These are phyloP conservation scores for Vanessa cardui DNA, from an alignment of 2,888 invertebrate genomes.

Conservation along the genomic window DNA sequence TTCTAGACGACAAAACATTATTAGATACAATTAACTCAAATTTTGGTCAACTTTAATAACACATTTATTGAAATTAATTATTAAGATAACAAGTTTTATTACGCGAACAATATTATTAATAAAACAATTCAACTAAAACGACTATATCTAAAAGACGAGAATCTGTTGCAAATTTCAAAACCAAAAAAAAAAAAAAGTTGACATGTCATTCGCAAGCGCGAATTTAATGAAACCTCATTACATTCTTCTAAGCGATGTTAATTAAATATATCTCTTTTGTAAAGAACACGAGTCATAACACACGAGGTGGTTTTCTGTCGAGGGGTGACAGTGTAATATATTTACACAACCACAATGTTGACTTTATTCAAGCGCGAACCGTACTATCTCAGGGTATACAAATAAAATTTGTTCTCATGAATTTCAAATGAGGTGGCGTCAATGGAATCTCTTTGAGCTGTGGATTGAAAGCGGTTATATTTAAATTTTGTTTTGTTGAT, in stretches of 20 bases:
- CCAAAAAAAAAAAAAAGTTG: no score
- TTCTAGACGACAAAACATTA: no score
- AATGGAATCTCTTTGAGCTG: slow-evolving; percentile 13
- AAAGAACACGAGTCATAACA: slow-evolving; percentile 4
- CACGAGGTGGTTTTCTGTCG: slow-evolving; percentile 8
- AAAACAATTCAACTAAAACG: no score
- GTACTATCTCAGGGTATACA: slow-evolving; percentile 26
- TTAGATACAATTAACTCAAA: no score
- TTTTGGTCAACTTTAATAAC: no score
- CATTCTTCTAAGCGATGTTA: background rate
- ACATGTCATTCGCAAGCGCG: no score
- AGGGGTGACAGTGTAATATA: slow-evolving; percentile 19
- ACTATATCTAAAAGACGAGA: no score
- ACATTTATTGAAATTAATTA: no score
- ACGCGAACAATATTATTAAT: no score
- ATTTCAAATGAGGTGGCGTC: slow-evolving; percentile 30
- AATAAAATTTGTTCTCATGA: slow-evolving; percentile 39
- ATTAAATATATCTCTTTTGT: background rate
- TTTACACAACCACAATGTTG: slow-evolving; percentile 23
- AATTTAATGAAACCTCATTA: background rate
- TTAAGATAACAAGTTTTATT: no score
- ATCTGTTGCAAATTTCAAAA: no score
- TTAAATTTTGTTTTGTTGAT: slow-evolving; percentile 11
- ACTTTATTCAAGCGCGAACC: slow-evolving; percentile 25
- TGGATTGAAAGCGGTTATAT: slow-evolving; percentile 9